Base-by-base conservation (phyloP, 1,140 invertebrate species). In the Ostrea denselamellosa region DNA sequence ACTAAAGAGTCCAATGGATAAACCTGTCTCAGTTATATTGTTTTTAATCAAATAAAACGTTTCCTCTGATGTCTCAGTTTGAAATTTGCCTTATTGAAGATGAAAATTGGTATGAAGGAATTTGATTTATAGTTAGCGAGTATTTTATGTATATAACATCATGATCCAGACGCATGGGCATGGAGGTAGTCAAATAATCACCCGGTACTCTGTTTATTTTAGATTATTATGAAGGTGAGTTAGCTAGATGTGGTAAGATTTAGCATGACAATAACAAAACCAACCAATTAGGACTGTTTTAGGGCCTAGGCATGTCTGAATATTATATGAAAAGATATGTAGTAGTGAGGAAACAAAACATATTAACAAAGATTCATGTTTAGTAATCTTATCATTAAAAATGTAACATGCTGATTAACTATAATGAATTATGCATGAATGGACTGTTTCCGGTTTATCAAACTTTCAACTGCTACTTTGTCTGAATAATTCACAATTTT, bases 221-320 rank as follows among this genome's bases (percentile, higher is more conserved):
- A 77, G 68, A 77, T 77, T 34, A 77, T 77, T 77, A 28, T 77
- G 22, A 77, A 77, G 68, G 68, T 77, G 68, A 77, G 68, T 17
- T 77, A 28, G 68, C 25, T 34, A 77, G 9, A 77, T 4, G 25
- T 77, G 28, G 68, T 34, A 77, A 28, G 68, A 77, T 14, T 12
- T 5, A 28, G 68, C 68, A 77, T 77, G 68, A 77, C 28, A 34
- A 34, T 77, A 77, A 34, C 68, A 77, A 34, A 77, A 12, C 10
- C 8, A 28, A 77, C 56, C 68, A 77, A 2, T 25, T 77, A 34
- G 4, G 68, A 4, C 22, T 77, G 68, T 9, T 12, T 77, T 14
- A 77, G 68, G 25, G 68, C 68, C 14, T 77, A 25, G 28, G 68
- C 22, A 77, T 77, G 58, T 17, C 58, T 62, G 28, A 25, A 77